phyloP scores from a whole-genome alignment of 1,140 invertebrate species.

The Philopotamus ludificatus region DNA sequence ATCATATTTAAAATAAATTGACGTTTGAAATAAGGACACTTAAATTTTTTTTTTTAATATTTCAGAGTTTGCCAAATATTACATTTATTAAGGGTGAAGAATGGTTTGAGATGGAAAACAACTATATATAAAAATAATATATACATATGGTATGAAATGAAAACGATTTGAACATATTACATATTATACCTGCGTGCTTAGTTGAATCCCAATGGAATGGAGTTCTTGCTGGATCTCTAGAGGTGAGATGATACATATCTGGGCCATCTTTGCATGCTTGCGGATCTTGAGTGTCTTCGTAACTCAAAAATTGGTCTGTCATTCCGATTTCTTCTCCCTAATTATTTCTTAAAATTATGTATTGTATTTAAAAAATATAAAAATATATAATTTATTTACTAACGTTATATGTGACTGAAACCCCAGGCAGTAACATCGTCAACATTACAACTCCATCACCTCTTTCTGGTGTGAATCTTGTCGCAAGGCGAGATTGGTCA shows the following conservation, averaged over 20 bases:
- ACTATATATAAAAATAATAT: too few relatives aligned
- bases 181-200: conserved; percentile 67
- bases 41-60: too few relatives aligned
- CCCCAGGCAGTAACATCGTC: conserved; percentile 63
- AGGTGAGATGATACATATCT: conserved; percentile 52
- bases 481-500: conserved; percentile 53
- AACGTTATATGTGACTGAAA: conserved; percentile 69
- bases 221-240: conserved; percentile 68
- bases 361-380: too few relatives aligned
- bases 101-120: too few relatives aligned
- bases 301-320: conserved; percentile 59
- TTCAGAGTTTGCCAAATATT: too few relatives aligned
- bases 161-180: too few relatives aligned
- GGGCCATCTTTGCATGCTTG: conserved; percentile 56
- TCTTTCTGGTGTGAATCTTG: conserved; percentile 49
- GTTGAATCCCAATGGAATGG: conserved; percentile 75
- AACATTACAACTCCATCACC: conserved; percentile 64
- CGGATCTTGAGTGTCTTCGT: conserved; percentile 59
- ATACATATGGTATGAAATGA: too few relatives aligned
- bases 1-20: too few relatives aligned
- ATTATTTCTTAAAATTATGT: too few relatives aligned
- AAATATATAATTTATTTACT: too few relatives aligned
- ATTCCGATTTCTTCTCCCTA: conserved; percentile 79
- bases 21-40: too few relatives aligned
- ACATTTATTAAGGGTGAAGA: too few relatives aligned